Percentiles rank a stretch among this genome's conserved stretches.
phyloP scores from a whole-genome alignment of 2,797 vertebrate genomes.

The Acanthopagrus latus region DNA sequence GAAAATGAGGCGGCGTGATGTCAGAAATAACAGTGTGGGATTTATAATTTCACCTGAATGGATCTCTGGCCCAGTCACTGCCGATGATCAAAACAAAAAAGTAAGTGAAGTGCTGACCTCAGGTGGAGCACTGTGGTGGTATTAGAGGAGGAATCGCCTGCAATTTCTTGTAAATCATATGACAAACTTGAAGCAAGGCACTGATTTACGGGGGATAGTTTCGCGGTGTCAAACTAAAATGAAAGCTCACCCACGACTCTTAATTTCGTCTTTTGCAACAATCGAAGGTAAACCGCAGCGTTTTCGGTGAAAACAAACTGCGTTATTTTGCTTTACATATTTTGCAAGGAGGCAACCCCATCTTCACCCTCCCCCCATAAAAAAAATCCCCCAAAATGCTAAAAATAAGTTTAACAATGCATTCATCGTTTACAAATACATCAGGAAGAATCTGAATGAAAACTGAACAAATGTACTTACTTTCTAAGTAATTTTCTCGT shows the following conservation, averaged over 20 bases:
- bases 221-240: conserved; percentile 15
- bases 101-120: no score
- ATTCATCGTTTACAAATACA: background rate
- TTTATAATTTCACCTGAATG: background rate
- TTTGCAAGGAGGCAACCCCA: background rate
- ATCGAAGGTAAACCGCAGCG: background rate
- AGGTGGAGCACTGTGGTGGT: background rate
- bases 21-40: background rate
- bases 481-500: background rate
- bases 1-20: background rate
- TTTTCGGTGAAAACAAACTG: conserved; percentile 12
- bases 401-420: fast-evolving
- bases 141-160: background rate
- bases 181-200: conserved; percentile 60
- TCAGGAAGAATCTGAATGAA: no score
- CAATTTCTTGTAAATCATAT: conserved; percentile 74
- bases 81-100: background rate
- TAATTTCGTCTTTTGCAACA: background rate
- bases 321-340: background rate
- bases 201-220: conserved; percentile 43
- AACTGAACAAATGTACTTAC: background rate
- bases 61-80: no score
- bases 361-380: background rate
- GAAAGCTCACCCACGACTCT: conserved; percentile 55
- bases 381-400: background rate